A percentile compares a stretch with the other conserved stretches of the same genome.
Evolutionary conservation across 2,888 invertebrate genomes (phyloP).

Genomic region (Bimastos eiseni): DNA sequence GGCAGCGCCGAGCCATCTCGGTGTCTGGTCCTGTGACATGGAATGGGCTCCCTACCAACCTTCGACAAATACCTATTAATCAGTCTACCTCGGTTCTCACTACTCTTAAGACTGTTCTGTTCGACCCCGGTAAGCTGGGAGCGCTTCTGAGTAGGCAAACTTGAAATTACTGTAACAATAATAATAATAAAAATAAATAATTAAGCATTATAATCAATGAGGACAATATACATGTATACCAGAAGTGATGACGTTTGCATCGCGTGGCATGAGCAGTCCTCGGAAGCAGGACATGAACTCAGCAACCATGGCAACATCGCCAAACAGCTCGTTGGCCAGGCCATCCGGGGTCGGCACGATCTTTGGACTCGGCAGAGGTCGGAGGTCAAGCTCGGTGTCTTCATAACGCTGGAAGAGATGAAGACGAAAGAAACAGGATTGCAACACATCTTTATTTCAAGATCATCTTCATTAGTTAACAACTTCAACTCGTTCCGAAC

Average conservation of each 20-base stretch:
- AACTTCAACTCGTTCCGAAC: neutral
- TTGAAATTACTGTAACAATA: no score
- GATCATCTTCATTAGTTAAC: neutral
- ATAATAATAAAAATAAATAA: neutral
- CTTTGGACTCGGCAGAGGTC: slow-evolving; percentile 54
- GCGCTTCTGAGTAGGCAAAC: no score
- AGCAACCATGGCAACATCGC: slow-evolving; percentile 62
- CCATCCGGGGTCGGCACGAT: slow-evolving; percentile 59
- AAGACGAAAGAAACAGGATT: neutral
- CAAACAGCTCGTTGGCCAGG: slow-evolving; percentile 60
- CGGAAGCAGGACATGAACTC: slow-evolving; percentile 61
- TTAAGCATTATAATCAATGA: neutral
- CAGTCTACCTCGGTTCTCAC: no score
- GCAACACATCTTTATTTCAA: neutral
- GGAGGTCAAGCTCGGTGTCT: slow-evolving; percentile 52
- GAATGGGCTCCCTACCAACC: no score
- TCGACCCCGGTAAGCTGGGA: no score
- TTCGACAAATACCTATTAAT: no score
- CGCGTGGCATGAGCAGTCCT: slow-evolving; percentile 59
- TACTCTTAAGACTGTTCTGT: no score
- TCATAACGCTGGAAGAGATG: slow-evolving; percentile 50
- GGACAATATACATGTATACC: slow-evolving; percentile 46
- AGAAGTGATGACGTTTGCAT: slow-evolving; percentile 53
- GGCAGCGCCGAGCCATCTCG: no score
- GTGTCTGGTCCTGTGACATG: no score